Evolutionary conservation across 1,140 invertebrate genomes (phyloP).

Genomic region (Lepidurus apus): DNA sequence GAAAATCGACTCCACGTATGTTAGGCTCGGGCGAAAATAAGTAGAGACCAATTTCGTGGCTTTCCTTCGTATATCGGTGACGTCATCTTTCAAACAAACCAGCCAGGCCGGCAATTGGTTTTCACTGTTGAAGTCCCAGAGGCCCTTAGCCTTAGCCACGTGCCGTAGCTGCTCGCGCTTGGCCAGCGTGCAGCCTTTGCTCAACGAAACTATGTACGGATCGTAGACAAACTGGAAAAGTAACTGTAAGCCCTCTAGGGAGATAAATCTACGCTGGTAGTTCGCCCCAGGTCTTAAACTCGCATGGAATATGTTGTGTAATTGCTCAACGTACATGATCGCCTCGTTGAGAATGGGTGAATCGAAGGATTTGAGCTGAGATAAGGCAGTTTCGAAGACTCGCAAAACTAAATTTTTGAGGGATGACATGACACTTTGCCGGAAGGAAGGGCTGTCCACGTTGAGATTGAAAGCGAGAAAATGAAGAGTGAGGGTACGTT

Average conservation of each 20-base stretch:
- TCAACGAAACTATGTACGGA: background rate
- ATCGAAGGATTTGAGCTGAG: background rate
- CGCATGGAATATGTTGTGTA: constrained; percentile 25
- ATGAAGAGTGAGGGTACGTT: constrained; percentile 11
- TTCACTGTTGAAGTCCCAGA: constrained; percentile 23
- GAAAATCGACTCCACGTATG: constrained; percentile 38
- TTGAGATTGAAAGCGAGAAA: constrained; percentile 32
- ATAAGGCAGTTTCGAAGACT: constrained; percentile 30
- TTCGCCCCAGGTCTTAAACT: constrained; percentile 25
- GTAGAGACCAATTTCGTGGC: constrained; percentile 45
- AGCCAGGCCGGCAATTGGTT: constrained; percentile 35
- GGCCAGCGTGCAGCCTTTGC: constrained; percentile 29
- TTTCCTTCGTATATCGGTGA: constrained; percentile 48
- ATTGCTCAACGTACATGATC: constrained; percentile 22
- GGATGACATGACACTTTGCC: constrained; percentile 28
- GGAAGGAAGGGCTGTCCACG: constrained; percentile 29
- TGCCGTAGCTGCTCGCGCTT: background rate
- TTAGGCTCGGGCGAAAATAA: constrained; percentile 43
- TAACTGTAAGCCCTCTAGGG: constrained; percentile 3
- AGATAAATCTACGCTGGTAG: constrained; percentile 27
- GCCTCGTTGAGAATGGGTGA: background rate
- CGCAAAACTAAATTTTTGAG: constrained; percentile 27
- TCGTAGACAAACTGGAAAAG: constrained; percentile 25
- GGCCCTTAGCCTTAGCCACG: background rate
- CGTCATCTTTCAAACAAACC: constrained; percentile 45